These are phyloP conservation scores for Acanthosepion lycidas DNA, from an alignment of 2,888 invertebrate genomes.

Conservation along the genomic window DNA sequence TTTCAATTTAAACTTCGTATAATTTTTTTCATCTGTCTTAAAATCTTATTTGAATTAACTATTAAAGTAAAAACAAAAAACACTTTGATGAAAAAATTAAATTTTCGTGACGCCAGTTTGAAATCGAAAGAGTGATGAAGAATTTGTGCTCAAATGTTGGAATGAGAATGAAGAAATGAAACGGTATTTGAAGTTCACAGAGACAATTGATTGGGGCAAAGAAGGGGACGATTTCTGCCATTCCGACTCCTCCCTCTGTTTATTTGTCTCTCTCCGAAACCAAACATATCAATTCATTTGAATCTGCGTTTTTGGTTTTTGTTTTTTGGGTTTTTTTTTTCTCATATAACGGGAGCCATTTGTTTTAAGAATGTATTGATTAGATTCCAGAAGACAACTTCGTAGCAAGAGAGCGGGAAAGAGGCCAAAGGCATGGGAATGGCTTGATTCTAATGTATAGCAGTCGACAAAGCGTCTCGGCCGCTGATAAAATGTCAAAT, in stretches of 20 bases:
- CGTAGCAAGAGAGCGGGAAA: not conserved
- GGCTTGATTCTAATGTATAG: not conserved
- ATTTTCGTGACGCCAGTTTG: not conserved
- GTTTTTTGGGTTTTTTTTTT: not conserved
- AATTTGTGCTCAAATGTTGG: not conserved
- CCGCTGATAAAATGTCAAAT: not conserved
- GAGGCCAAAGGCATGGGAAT: not conserved
- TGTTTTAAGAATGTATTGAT: conserved; percentile 33
- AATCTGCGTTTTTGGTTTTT: not conserved
- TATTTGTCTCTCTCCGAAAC: not conserved
- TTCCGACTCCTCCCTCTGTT: not conserved
- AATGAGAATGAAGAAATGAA: not conserved
- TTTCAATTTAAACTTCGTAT: not conserved
- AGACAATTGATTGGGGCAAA: not conserved
- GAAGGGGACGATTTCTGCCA: not conserved
- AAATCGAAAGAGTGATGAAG: not conserved
- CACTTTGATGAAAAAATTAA: not conserved
- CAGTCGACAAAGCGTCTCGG: not conserved
- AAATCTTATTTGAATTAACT: conserved; percentile 10
- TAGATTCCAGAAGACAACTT: not conserved
- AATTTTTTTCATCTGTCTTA: not conserved
- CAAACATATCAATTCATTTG: conserved; percentile 8
- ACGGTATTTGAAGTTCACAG: not conserved
- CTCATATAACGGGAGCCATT: not conserved
- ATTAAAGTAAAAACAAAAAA: not conserved